These are phyloP conservation scores for Cetoscarus ocellatus DNA, from an alignment of 2,797 vertebrate genomes.

Conservation along the genomic window DNA sequence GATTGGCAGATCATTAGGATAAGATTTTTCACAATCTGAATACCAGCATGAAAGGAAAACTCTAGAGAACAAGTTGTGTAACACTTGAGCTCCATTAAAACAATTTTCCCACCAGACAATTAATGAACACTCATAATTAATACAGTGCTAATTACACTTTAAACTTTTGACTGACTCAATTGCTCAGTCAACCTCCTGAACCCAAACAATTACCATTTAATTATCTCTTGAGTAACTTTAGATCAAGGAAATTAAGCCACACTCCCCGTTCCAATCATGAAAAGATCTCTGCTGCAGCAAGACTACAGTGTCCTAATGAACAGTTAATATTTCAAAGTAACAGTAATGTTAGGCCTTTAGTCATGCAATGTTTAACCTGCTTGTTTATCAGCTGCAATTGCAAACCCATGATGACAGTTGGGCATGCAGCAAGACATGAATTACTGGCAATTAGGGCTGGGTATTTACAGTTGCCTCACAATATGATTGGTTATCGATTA, in stretches of 20 bases:
- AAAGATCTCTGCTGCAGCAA: too few species aligned
- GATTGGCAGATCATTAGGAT: constrained; percentile 24
- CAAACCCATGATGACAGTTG: too few species aligned
- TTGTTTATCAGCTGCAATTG: too few species aligned
- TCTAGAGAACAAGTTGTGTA: neutral
- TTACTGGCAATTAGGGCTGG: too few species aligned
- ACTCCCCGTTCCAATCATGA: too few species aligned
- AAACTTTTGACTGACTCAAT: neutral
- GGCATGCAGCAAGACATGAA: too few species aligned
- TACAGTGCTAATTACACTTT: neutral
- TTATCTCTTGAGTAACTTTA: neutral
- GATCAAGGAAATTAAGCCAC: neutral
- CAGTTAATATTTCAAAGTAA: too few species aligned
- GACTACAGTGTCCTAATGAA: too few species aligned
- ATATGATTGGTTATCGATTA: too few species aligned
- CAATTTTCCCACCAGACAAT: constrained; percentile 9
- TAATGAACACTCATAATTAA: constrained; percentile 8
- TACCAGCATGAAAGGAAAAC: constrained; percentile 13
- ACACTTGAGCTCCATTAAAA: constrained; percentile 4
- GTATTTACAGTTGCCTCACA: too few species aligned
- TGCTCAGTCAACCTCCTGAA: neutral
- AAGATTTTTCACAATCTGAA: constrained; percentile 29
- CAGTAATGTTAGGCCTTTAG: too few species aligned
- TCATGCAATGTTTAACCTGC: too few species aligned
- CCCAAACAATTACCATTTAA: neutral